phyloP scores from a whole-genome alignment of 2,888 invertebrate species.

The Metalampra italica region DNA sequence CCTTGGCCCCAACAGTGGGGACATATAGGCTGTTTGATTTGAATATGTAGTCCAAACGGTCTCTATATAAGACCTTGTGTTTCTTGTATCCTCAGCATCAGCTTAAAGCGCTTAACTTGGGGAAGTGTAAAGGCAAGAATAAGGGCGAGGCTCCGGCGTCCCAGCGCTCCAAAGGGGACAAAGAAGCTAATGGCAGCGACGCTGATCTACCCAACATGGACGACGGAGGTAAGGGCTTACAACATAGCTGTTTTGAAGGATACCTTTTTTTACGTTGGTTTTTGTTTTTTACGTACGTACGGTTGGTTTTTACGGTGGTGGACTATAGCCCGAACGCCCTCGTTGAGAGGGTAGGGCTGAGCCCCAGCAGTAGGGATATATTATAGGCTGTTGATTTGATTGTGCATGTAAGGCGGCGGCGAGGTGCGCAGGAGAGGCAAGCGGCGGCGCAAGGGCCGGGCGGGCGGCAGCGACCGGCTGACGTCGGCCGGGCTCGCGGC shows the following conservation, averaged over 20 bases:
- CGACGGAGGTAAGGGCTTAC: constrained; percentile 38
- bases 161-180: constrained; percentile 51
- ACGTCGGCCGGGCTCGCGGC: constrained; percentile 71
- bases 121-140: constrained; percentile 47
- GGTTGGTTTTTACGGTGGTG: no score
- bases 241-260: not conserved
- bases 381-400: no score
- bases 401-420: constrained; percentile 32
- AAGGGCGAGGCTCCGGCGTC: constrained; percentile 48
- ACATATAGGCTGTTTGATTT: no score
- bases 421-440: constrained; percentile 77
- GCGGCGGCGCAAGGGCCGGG: constrained; percentile 75
- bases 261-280: no score
- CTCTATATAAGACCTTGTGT: no score
- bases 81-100: constrained; percentile 49
- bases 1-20: no score
- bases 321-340: no score
- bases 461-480: constrained; percentile 66
- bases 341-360: no score
- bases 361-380: no score
- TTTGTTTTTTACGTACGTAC: no score
- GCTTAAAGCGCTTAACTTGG: constrained; percentile 60
- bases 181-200: constrained; percentile 40
- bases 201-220: constrained; percentile 36
- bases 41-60: no score